Percentiles rank a stretch among this genome's conserved stretches.
These are phyloP conservation scores for Falco rusticolus DNA, from an alignment of 2,797 vertebrate species.

Conservation along the genomic window DNA sequence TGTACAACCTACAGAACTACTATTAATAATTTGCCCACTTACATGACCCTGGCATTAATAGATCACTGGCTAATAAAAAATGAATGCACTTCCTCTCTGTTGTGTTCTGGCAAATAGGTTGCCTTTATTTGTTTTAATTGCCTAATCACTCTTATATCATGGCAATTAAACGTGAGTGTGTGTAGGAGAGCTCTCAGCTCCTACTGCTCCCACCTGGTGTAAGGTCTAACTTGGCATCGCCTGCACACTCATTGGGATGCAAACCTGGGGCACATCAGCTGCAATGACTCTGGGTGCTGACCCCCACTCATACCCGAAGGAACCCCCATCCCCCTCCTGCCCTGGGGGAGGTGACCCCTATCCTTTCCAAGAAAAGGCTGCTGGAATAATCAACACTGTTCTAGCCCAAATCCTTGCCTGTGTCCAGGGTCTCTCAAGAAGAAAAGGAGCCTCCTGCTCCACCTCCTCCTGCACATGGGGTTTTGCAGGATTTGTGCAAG, in stretches of 20 bases:
- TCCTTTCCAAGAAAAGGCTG: background rate
- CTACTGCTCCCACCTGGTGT: background rate
- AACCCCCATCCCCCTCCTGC: background rate
- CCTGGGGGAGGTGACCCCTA: accelerated
- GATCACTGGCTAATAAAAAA: background rate
- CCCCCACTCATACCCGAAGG: background rate
- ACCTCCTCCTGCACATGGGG: background rate
- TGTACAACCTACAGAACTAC: background rate
- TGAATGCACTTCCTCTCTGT: background rate
- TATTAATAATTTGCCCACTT: background rate
- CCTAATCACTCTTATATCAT: slow-evolving; percentile 4
- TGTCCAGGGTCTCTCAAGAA: background rate
- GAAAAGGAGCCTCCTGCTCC: background rate
- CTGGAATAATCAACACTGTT: background rate
- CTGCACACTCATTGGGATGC: background rate
- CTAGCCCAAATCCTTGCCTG: background rate
- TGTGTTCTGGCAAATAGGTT: background rate
- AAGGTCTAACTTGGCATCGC: background rate
- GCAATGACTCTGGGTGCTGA: background rate
- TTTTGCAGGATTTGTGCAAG: background rate
- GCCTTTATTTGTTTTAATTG: slow-evolving; percentile 11
- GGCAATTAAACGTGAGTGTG: background rate
- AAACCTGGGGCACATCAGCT: background rate
- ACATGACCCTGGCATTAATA: background rate
- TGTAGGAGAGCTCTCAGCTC: background rate